Percentiles rank a stretch among this genome's conserved stretches.
Conservation (phyloP, 2,113 vertebrate genomes). For the Cryptomyrus ogoouensis region DNA sequence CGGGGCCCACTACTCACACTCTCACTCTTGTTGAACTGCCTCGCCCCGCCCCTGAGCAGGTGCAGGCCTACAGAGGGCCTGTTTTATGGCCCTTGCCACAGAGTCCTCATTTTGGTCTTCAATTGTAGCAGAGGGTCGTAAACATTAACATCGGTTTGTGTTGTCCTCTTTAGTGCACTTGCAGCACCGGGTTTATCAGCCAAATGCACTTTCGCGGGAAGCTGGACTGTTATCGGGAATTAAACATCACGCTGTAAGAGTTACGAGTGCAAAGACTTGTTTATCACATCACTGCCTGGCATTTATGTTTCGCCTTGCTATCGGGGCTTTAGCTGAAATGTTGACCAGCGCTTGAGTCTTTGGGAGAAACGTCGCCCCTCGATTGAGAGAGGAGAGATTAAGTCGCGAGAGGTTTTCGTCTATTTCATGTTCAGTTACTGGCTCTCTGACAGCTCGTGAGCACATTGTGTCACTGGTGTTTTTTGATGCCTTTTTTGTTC, state of each 20-base stretch:
- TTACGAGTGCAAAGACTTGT: background rate
- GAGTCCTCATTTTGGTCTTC: background rate
- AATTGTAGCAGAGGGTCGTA: background rate
- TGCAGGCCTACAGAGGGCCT: background rate
- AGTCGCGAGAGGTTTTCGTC: background rate
- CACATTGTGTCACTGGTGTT: background rate
- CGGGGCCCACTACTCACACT: constrained; percentile 43
- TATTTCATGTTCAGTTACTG: background rate
- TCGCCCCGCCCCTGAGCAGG: background rate
- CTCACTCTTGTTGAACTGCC: background rate
- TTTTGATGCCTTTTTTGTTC: constrained; percentile 41
- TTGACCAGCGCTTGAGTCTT: background rate
- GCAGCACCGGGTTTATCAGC: background rate
- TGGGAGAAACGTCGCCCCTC: background rate
- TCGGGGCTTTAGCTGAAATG: background rate
- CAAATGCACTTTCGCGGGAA: background rate
- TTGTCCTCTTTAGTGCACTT: background rate
- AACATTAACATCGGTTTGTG: background rate
- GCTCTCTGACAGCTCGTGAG: background rate
- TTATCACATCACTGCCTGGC: background rate
- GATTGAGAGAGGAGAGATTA: background rate
- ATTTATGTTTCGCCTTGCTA: background rate
- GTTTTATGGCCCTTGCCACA: background rate
- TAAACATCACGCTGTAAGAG: background rate
- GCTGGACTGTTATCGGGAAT: background rate